Evolutionary conservation across 2,797 vertebrate genomes (phyloP).

Genomic region (Anguilla obscura): DNA sequence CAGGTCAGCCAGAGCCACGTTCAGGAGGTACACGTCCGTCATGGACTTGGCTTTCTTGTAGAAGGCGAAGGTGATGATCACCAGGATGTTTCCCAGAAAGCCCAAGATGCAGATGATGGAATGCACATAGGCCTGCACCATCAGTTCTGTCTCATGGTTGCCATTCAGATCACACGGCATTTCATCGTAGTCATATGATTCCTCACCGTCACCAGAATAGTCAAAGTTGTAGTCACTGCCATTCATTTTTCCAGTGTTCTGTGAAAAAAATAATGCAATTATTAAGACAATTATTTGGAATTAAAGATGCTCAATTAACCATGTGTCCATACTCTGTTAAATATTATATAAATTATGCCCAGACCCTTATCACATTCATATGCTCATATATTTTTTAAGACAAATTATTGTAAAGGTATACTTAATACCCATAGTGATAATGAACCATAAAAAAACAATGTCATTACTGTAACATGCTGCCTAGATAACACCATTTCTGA

Average conservation of each 20-base stretch:
- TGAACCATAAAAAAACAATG: not conserved
- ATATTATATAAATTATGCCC: not conserved
- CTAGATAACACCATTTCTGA: not conserved
- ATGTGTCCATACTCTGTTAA: not conserved
- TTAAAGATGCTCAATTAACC: not conserved
- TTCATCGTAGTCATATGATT: not conserved
- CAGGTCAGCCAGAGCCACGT: constrained; percentile 86
- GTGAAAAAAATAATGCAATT: not conserved
- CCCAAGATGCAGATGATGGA: constrained; percentile 78
- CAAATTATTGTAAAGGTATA: not conserved
- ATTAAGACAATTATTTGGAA: not conserved
- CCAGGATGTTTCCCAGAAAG: constrained; percentile 83
- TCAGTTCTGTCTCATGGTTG: constrained; percentile 34
- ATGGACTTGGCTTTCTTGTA: constrained; percentile 87
- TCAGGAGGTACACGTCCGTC: constrained; percentile 88
- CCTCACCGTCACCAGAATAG: not conserved
- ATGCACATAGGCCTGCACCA: constrained; percentile 64
- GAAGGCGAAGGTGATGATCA: constrained; percentile 82
- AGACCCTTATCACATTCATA: not conserved
- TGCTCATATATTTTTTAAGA: not conserved
- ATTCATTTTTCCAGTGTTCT: constrained; percentile 24
- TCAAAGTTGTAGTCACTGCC: not conserved
- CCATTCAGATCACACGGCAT: constrained; percentile 41
- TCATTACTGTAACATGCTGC: no score
- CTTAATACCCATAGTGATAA: not conserved